Evolutionary conservation across 2,113 vertebrate genomes (phyloP), one percentile per base, ranked within the genome.

Genomic region (Hydrolagus affinis): DNA sequence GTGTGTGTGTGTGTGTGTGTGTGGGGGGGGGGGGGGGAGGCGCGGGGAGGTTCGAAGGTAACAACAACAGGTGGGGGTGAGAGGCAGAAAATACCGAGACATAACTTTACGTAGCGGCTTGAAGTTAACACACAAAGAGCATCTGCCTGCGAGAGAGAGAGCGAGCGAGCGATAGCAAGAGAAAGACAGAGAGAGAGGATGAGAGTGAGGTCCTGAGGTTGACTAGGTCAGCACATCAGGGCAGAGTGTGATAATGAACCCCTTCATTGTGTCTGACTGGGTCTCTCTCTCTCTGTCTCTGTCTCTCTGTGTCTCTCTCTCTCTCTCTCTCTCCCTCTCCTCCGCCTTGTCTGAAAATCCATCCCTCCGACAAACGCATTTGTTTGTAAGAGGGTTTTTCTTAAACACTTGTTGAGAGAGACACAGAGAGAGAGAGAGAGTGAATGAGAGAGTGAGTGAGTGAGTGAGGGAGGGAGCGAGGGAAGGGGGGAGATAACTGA

Each of bases 121-220:
- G 56, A 75, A 75, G 72, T 57, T n/a, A 25, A n/a, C 17, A 14
- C 59, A 62, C 14, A 25, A 0, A 0, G 8, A 0, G 14, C 0
- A 0, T 19, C 3, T 0, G 6, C 30, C 0, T 21, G 1, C 8
- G 0, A 0, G 0, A 0, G 0, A 3, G 0, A 1, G 0, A 0
- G 0, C 0, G 8, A 59, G n/a, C n/a, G 0, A 0, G 0, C 1
- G 0, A 1, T 0, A 0, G 0, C 0, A 6, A 59, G 0, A 17
- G 62, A 6, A 14, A 15, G 9, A 19, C 12, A 56, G 28, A 4
- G 23, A 0, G 0, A 23, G 70, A 6, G 25, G 6, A 4, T 11
- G 83, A 11, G 11, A 30, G 25, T 11, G 83, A 11, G 11, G 66
- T 17, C 21, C 64, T 69, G n/a, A 23, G 23, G n/a, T 23, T 80